Evolutionary conservation across 2,113 vertebrate genomes (phyloP).

Genomic region (Neotoma lepida): DNA sequence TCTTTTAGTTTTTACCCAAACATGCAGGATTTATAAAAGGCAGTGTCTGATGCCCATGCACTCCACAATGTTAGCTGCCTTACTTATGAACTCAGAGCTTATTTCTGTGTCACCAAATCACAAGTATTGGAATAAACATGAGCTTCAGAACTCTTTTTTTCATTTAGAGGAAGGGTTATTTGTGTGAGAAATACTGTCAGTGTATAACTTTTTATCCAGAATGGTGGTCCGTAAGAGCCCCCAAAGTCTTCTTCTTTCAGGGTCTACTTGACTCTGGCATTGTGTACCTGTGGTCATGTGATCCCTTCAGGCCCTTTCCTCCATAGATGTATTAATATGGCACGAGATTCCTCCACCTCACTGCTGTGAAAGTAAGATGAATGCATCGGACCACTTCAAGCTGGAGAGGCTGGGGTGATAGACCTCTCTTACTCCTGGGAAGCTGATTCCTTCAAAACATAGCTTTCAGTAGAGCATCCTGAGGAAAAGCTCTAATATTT

Average conservation of each 20-base stretch:
- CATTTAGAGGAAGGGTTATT: not conserved
- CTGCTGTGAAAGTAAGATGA: not conserved
- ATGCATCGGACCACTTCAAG: not conserved
- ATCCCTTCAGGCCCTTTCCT: not conserved
- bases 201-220: not conserved
- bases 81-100: not conserved
- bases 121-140: not conserved
- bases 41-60: not conserved
- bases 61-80: not conserved
- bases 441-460: not conserved
- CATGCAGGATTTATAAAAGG: not conserved
- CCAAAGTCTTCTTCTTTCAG: too few species aligned
- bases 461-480: not conserved
- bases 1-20: slow-evolving; percentile 2
- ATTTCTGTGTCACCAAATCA: not conserved
- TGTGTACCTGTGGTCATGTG: not conserved
- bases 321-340: too few species aligned
- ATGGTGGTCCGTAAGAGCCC: not conserved
- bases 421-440: not conserved
- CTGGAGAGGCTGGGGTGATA: not conserved
- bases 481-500: not conserved
- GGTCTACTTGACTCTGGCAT: not conserved
- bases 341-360: not conserved
- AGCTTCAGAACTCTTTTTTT: too few species aligned
- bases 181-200: not conserved